Base-by-base conservation (phyloP, 2,888 invertebrate genomes). In the Chymomyza fuscimana region DNA sequence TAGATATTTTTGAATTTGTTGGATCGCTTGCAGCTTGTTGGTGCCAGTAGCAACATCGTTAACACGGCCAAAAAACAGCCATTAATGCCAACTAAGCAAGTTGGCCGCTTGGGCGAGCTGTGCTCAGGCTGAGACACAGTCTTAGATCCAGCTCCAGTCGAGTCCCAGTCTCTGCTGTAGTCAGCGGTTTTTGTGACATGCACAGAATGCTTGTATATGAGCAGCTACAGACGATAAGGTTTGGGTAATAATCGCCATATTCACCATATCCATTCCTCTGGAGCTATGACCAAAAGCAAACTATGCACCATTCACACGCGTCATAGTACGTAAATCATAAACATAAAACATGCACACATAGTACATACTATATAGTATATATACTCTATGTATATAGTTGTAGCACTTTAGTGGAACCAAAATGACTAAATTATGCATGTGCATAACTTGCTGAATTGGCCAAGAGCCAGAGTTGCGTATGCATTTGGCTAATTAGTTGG, bases 371-470 rank as follows among this genome's bases (percentile, higher is more conserved):
- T 54, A 19, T 15, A 36, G 32, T 54, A 22, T 54, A 54, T 22
- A 5, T 54, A 16, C 19, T 19, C 7, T 51, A 51, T 51, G 51
- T 12, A 51, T 51, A 51, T 51, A 51, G 51, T 12, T 3, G 16
- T 6, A 51, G 15, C 51, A 12, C 51, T n/a, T 36, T 16, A 51
- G 51, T 51, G 51, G 2, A 51, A 19, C 29, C 68, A 58, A 78
- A 74, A 69, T 70, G 73, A 65, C 72, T 74, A 83, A 84, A 87
- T 87, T 84, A 81, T 86, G 83, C 83, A 87, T 84, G 86, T 87
- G 77, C 75, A 86, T 78, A 80, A 72, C 83, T 80, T 79, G 78
- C 64, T 66, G 76, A 80, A 73, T 75, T 70, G 68, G 71, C 67
- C 29, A 70, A 15, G 62, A 58, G 25, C 25, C 25, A 32, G 32